phyloP scores from a whole-genome alignment of 2,113 vertebrate genomes.

The Eurystomus gularis region DNA sequence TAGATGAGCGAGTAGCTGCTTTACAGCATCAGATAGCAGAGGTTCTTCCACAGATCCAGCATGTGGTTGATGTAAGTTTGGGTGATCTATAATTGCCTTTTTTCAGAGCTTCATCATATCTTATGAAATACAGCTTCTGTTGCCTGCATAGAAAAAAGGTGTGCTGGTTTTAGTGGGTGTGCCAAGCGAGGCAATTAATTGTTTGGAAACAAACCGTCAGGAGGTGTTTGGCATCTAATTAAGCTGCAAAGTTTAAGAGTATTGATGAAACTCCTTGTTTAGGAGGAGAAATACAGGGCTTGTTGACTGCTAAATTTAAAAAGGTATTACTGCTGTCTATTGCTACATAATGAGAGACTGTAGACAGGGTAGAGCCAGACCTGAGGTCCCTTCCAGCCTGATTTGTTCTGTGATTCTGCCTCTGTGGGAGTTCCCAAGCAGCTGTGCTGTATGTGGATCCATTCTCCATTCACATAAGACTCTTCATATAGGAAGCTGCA shows the following conservation, averaged over 20 bases:
- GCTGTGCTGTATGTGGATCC: not conserved
- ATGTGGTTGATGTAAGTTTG: slow-evolving; percentile 84
- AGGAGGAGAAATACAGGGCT: not conserved
- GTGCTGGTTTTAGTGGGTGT: not conserved
- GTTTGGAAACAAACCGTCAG: not conserved
- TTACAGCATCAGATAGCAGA: slow-evolving; percentile 81
- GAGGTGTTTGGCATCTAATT: not conserved
- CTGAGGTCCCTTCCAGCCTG: not conserved
- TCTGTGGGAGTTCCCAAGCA: not conserved
- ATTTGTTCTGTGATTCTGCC: not conserved
- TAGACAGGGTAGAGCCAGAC: not conserved
- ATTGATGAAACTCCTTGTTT: not conserved
- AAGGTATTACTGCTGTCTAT: not conserved
- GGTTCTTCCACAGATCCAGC: slow-evolving; percentile 82
- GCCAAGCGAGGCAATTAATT: not conserved
- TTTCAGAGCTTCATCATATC: not conserved
- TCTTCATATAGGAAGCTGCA: not conserved
- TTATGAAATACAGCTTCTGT: not conserved
- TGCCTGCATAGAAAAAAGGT: not conserved
- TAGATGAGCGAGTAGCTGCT: slow-evolving; percentile 73
- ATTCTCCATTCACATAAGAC: not conserved
- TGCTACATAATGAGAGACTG: not conserved
- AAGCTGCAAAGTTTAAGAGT: not conserved
- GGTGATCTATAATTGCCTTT: not conserved
- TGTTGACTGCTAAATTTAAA: not conserved